Conservation (phyloP, 2,113 vertebrate genomes). For the Mystacornis crossleyi region DNA sequence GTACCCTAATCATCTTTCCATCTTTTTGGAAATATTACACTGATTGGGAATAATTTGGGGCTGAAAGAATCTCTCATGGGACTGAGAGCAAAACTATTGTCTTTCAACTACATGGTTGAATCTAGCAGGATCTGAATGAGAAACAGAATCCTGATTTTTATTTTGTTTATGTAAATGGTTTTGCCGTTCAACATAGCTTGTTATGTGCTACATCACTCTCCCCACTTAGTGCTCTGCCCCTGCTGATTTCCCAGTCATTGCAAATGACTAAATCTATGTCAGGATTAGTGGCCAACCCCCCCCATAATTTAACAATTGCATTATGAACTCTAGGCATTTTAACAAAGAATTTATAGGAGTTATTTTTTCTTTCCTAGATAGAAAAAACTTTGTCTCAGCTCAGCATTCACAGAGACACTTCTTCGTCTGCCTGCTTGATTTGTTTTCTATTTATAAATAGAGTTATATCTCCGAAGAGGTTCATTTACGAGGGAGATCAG, state of each 20-base stretch:
- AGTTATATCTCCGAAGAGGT: neutral
- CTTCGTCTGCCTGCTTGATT: neutral
- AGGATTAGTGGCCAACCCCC: neutral
- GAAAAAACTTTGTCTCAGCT: neutral
- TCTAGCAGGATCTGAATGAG: neutral
- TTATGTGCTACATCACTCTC: neutral
- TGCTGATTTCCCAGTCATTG: neutral
- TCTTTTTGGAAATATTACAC: neutral
- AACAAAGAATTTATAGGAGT: neutral
- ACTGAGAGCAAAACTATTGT: neutral
- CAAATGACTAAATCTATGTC: neutral
- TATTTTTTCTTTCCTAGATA: neutral
- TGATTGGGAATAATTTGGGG: neutral
- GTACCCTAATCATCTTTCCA: accelerated
- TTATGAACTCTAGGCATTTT: neutral
- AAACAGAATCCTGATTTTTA: neutral
- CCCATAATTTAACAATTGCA: neutral
- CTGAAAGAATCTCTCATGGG: neutral
- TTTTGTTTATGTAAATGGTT: neutral
- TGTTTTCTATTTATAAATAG: slow-evolving; percentile 33
- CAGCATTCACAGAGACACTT: neutral
- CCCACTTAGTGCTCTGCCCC: neutral
- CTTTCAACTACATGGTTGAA: neutral
- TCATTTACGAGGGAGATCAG: slow-evolving; percentile 6
- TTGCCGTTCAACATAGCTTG: neutral